Percentiles rank a stretch among this genome's conserved stretches.
Evolutionary conservation across 2,797 vertebrate genomes (phyloP).

Genomic region (Sebastolobus altivelis): DNA sequence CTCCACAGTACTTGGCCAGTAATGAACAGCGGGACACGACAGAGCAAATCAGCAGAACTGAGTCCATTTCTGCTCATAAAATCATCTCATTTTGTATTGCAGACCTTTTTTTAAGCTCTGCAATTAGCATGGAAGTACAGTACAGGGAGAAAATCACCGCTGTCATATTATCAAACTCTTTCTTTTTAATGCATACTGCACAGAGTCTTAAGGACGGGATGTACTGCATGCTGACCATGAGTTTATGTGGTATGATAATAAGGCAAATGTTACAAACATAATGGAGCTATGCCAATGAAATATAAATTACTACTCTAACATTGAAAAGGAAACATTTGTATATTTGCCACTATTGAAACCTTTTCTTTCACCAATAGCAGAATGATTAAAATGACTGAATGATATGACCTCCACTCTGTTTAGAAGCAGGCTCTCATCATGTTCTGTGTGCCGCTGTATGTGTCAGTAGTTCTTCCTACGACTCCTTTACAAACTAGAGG

Average conservation of each 20-base stretch:
- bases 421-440: background rate
- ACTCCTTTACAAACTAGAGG: background rate
- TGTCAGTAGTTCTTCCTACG: background rate
- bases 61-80: background rate
- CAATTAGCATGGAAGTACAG: background rate
- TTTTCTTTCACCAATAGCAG: background rate
- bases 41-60: conserved; percentile 5
- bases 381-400: background rate
- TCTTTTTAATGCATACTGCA: background rate
- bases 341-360: background rate
- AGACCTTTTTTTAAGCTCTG: background rate
- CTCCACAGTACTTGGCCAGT: conserved; percentile 1
- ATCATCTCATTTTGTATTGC: background rate
- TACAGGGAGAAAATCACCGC: background rate
- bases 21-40: background rate
- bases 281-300: conserved; percentile 3
- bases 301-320: background rate
- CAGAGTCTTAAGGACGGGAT: background rate
- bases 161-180: no score
- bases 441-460: background rate
- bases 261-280: background rate
- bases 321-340: background rate
- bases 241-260: background rate
- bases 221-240: background rate
- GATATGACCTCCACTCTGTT: background rate